Percentiles rank a stretch among this genome's conserved stretches.
phyloP scores from a whole-genome alignment of 2,797 vertebrate species.

The Acestrorhynchus altus region DNA sequence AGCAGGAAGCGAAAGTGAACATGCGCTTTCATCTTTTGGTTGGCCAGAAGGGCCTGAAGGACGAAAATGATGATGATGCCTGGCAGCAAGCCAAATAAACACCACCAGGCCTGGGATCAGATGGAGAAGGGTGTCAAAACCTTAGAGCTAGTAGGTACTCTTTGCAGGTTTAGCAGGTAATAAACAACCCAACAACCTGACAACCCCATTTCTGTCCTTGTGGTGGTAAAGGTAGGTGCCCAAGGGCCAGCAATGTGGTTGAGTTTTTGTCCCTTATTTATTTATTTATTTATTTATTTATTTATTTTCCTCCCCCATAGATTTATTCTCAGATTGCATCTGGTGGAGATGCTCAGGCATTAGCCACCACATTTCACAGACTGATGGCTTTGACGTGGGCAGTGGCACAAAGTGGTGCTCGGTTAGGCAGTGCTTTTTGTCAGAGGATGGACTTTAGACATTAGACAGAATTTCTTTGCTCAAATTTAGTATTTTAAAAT shows the following conservation, averaged over 20 bases:
- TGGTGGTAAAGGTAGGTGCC: conserved; percentile 19
- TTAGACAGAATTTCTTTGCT: background rate
- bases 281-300: conserved; percentile 30
- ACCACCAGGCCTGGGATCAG: background rate
- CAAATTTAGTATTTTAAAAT: too few species aligned
- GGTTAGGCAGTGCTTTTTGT: conserved; percentile 8
- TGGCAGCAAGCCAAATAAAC: conserved; percentile 43
- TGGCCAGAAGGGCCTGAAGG: conserved; percentile 19
- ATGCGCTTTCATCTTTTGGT: conserved; percentile 28
- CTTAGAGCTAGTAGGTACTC: background rate
- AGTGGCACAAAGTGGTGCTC: conserved; percentile 22
- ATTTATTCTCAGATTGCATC: conserved; percentile 49
- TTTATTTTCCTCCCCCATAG: conserved; percentile 26
- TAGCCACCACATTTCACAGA: conserved; percentile 40
- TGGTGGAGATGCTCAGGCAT: conserved; percentile 38
- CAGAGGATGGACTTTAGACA: too few species aligned
- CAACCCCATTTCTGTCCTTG: background rate
- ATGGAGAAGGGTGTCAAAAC: conserved; percentile 23
- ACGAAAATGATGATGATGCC: conserved; percentile 26
- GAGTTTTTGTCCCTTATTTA: background rate
- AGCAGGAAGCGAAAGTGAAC: background rate
- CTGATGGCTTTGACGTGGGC: conserved; percentile 49
- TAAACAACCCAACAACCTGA: background rate
- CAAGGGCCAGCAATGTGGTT: conserved; percentile 22
- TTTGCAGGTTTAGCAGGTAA: background rate